Base-by-base conservation (phyloP, 2,797 vertebrate genomes). In the Toxotes lorentzi region DNA sequence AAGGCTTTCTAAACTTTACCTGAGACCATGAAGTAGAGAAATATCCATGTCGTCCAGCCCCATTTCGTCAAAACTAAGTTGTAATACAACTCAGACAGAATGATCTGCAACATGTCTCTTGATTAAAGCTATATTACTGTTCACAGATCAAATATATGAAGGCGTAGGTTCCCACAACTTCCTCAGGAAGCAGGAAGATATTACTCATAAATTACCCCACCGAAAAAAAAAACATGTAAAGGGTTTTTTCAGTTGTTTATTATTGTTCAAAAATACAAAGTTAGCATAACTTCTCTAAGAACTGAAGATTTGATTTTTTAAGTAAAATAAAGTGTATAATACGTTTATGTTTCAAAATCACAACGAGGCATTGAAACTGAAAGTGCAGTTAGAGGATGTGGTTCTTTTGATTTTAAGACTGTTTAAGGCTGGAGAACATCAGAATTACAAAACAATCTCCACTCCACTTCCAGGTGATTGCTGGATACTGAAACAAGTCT, bases 1-100 rank as follows among this genome's bases (percentile, higher is more conserved):
- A 67, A 21, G 11, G 27, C 0, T 24, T 8, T 7, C 21, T 13
- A 27, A 43, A 27, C 30, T 70, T 51, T 81, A 93, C 91, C 91
- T 91, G 86, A 65, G 32, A 84, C n/a, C 54, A n/a, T n/a, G 7
- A 82, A 56, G 66, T 16, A 50, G 40, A 88, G 40, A 27, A 79
- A 17, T 27, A 74, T 69, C 77, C 32, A 30, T 0, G 53, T 34
- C 27, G 7, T 73, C 76, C 43, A 34, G 47, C 50, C 43, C 56
- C 24, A 56, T 53, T 56, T 79, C 16, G 0, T 70, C 40, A 45
- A n/a, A 35, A 4, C n/a, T 2, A 45, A 27, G 27, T 23, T 43
- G 53, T 17, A 16, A 59, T 19, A 17, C 35, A 21, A 9, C 21
- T 45, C 54, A 34, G 17, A 48, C 3, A 23, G 21, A 40, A 34